Conservation (phyloP, 2,888 invertebrate genomes). For the Chrysotoxum bicinctum region DNA sequence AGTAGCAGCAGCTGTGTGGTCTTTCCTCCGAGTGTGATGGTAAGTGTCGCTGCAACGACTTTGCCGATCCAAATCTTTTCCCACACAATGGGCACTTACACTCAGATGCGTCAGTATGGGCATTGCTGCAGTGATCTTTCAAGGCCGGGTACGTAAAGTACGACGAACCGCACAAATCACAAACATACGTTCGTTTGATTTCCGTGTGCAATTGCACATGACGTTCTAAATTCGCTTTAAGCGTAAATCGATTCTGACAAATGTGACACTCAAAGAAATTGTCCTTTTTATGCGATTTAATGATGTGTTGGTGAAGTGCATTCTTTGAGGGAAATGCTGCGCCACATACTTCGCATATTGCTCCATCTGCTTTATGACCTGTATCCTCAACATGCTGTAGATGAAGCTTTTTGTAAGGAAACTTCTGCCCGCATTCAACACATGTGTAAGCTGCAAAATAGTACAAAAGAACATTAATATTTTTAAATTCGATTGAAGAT, state of each 20-base stretch:
- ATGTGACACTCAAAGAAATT: conserved; percentile 82
- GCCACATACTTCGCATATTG: conserved; percentile 81
- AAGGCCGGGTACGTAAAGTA: conserved; percentile 81
- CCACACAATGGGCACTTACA: conserved; percentile 81
- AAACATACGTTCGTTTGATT: conserved; percentile 81
- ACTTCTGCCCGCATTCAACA: conserved; percentile 80
- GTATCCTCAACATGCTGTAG: conserved; percentile 80
- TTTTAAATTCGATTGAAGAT: neutral
- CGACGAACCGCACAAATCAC: conserved; percentile 81
- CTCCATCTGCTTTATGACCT: conserved; percentile 81
- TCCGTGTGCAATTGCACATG: conserved; percentile 81
- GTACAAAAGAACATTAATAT: neutral
- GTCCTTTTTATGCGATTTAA: conserved; percentile 81
- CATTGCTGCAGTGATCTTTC: conserved; percentile 81
- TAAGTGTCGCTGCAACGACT: conserved; percentile 80
- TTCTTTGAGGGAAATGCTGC: conserved; percentile 80
- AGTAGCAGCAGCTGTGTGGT: conserved; percentile 80
- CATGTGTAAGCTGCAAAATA: conserved; percentile 78
- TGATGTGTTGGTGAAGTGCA: conserved; percentile 81
- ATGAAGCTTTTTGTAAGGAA: conserved; percentile 80
- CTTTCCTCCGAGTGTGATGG: conserved; percentile 81
- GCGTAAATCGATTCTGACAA: conserved; percentile 81
- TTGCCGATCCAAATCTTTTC: conserved; percentile 80
- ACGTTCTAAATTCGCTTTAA: conserved; percentile 81
- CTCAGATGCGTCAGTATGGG: conserved; percentile 80